Base-by-base conservation (phyloP, 1,140 invertebrate species). In the Trissolcus basalis region DNA sequence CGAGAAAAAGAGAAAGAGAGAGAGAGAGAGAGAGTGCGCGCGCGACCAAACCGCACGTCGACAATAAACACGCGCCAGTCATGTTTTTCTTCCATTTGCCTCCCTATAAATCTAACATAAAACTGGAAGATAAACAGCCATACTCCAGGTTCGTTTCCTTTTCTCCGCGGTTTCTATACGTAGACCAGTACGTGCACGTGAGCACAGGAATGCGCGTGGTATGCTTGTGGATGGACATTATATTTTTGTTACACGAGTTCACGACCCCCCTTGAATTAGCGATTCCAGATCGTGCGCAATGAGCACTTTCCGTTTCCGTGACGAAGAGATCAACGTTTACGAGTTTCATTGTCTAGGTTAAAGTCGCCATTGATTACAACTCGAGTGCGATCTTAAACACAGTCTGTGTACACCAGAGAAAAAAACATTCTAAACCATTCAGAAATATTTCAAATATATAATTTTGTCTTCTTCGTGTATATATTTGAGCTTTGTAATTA, bases 1-100 rank as follows among this genome's bases (percentile, higher is more conserved):
- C n/a, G n/a, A n/a, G n/a, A n/a, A n/a, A n/a, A n/a, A n/a, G n/a
- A 33, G 9, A 15, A 36, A 45, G 48, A 10, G 45, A 11, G 41
- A 14, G 15, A 16, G 49, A 45, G 13, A 14, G 15, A 11, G 41
- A 14, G 36, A 15, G 32, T n/a, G 13, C 15, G n/a, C 50, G 32
- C 50, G 48, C 56, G 14, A 16, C 49, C 33, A 55, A 72, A 48
- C 65, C 73, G 70, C 81, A 82, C 81, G 79, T 82, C 79, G 78
- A 83, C 82, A 81, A 81, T 86, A 87, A 87, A 86, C 84, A 85
- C 85, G 86, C 78, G 81, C 77, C 78, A 79, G 81, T 81, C 80
- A 83, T 83, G 79, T 85, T 84, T 82, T 82, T 81, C 80, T 83
- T 86, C 86, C 85, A 86, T 87, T 87, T 87, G 83, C 78, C 73